A percentile compares a stretch with the other conserved stretches of the same genome.
phyloP scores from a whole-genome alignment of 2,888 invertebrate genomes.

The Eristalinus aeneus region DNA sequence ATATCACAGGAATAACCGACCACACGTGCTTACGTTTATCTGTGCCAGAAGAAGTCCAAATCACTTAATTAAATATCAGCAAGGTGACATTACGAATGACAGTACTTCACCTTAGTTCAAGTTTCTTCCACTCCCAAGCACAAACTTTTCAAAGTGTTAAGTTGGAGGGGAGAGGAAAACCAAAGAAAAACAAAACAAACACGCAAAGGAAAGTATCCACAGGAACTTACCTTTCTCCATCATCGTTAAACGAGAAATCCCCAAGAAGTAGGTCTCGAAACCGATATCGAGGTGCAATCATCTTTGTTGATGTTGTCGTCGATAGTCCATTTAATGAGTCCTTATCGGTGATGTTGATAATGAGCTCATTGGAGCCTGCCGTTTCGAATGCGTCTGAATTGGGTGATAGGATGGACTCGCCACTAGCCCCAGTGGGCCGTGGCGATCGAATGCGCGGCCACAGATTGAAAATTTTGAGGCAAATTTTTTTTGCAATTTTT shows the following conservation, averaged over 20 bases:
- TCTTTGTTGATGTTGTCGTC: slow-evolving; percentile 73
- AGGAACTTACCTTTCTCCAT: slow-evolving; percentile 87
- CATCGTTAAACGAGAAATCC: slow-evolving; percentile 89
- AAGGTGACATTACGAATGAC: not conserved
- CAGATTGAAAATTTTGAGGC: slow-evolving; percentile 77
- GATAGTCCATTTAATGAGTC: slow-evolving; percentile 72
- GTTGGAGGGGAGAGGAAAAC: too few species aligned
- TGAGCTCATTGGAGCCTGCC: slow-evolving; percentile 76
- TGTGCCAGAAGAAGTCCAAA: not conserved
- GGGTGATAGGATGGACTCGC: slow-evolving; percentile 77
- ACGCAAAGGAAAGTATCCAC: not conserved
- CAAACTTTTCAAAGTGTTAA: not conserved
- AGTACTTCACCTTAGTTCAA: not conserved
- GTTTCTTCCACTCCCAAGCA: not conserved
- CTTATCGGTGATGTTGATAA: slow-evolving; percentile 77
- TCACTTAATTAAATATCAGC: not conserved
- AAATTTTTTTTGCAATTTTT: not conserved
- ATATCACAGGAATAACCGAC: not conserved
- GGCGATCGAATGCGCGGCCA: slow-evolving; percentile 80
- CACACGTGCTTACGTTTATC: not conserved
- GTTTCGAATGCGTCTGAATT: slow-evolving; percentile 74
- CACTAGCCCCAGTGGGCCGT: slow-evolving; percentile 81
- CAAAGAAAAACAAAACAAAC: not conserved
- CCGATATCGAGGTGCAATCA: slow-evolving; percentile 85
- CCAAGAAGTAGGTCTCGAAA: slow-evolving; percentile 89